These are phyloP conservation scores for Steinernema scapterisci DNA, from an alignment of 2,888 invertebrate species.

Conservation along the genomic window DNA sequence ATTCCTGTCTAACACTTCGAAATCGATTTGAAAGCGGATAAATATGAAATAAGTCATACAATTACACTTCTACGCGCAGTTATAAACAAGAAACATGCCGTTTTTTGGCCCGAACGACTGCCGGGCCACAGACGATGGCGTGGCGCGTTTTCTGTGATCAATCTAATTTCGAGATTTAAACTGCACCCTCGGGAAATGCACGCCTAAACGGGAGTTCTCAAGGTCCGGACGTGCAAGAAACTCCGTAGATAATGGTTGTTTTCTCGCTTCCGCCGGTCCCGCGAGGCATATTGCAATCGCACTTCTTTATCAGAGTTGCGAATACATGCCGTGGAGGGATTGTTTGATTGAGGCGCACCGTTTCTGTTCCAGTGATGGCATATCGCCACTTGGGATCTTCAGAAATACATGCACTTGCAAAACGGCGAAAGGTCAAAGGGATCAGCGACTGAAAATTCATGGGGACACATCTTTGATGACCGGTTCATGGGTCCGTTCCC, in stretches of 20 bases:
- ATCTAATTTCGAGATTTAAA: conserved; percentile 32
- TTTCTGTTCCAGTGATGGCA: not conserved
- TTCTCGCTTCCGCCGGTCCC: conserved; percentile 18
- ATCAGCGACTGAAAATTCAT: no score
- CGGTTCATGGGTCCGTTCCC: no score
- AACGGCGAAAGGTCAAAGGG: not conserved
- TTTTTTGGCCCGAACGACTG: not conserved
- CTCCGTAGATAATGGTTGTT: conserved; percentile 30
- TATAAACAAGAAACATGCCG: conserved; percentile 16
- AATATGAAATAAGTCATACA: conserved; percentile 17
- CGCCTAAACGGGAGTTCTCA: not conserved
- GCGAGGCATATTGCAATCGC: conserved; percentile 26
- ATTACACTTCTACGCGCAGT: not conserved
- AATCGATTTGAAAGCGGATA: not conserved
- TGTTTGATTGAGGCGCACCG: not conserved
- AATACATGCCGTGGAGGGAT: not conserved
- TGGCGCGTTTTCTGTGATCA: conserved; percentile 16
- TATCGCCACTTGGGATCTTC: not conserved
- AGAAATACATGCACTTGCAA: not conserved
- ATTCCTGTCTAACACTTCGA: not conserved
- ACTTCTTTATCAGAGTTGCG: conserved; percentile 26
- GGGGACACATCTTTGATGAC: no score
- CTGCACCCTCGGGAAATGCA: conserved; percentile 23
- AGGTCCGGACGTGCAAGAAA: conserved; percentile 24
- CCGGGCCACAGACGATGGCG: not conserved